phyloP scores from a whole-genome alignment of 2,888 invertebrate genomes.

The Mythimna vitellina region DNA sequence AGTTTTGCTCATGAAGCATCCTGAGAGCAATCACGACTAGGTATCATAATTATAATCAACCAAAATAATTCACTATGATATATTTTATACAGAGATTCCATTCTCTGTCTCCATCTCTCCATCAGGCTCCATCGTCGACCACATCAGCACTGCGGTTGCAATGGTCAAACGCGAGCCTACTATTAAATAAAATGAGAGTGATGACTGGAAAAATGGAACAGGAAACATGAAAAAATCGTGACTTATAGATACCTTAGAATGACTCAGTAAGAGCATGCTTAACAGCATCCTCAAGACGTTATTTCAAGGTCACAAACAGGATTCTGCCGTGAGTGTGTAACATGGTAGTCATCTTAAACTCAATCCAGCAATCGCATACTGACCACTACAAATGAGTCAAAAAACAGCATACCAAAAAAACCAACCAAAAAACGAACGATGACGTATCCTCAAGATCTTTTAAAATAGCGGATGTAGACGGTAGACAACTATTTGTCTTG shows the following conservation, averaged over 20 bases:
- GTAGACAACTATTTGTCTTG: conserved; percentile 51
- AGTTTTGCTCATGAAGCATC: not conserved
- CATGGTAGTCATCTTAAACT: conserved; percentile 1
- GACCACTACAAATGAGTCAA: conserved; percentile 16
- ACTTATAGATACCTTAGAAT: not conserved
- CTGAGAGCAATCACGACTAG: not conserved
- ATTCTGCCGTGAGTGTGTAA: not conserved
- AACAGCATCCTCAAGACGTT: not conserved
- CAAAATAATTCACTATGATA: not conserved
- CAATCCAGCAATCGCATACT: conserved; percentile 19
- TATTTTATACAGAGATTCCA: not conserved
- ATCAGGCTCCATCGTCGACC: too few relatives aligned
- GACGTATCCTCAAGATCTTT: conserved; percentile 43
- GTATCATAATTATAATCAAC: not conserved
- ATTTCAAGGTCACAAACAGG: not conserved
- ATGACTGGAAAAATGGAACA: not conserved
- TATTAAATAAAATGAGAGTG: too few relatives aligned
- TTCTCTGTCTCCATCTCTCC: too few relatives aligned
- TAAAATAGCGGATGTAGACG: conserved; percentile 55
- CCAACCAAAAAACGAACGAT: conserved; percentile 24
- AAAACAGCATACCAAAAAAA: conserved; percentile 33
- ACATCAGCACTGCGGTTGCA: too few relatives aligned
- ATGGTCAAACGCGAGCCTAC: too few relatives aligned
- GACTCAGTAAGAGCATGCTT: not conserved
- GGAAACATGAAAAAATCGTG: not conserved